Evolutionary conservation across 2,113 vertebrate species (phyloP).

Genomic region (Echinops telfairi): DNA sequence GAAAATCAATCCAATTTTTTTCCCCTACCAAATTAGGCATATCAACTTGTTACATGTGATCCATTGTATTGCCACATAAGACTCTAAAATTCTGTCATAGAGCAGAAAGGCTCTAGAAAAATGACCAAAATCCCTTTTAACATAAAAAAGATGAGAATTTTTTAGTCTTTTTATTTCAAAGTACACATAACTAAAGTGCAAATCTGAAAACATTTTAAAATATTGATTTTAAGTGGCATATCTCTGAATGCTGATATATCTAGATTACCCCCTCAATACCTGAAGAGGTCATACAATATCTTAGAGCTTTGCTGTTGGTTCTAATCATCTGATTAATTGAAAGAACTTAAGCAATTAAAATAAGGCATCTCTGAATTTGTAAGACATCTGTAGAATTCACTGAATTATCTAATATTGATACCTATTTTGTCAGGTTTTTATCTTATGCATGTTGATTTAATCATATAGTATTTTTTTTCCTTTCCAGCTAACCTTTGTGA

Average conservation of each 20-base stretch:
- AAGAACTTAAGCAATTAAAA: slow-evolving; percentile 13
- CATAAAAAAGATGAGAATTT: slow-evolving; percentile 24
- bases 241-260: background rate
- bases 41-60: background rate
- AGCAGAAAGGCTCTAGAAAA: background rate
- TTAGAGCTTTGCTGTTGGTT: slow-evolving; percentile 46
- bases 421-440: slow-evolving; percentile 32
- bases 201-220: slow-evolving; percentile 35
- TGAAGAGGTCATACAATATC: background rate
- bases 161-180: slow-evolving; percentile 58
- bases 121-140: background rate
- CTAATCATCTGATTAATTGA: background rate
- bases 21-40: background rate
- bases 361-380: slow-evolving; percentile 12
- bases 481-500: slow-evolving; percentile 10
- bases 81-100: background rate
- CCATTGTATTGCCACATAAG: background rate
- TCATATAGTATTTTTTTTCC: background rate
- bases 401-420: background rate
- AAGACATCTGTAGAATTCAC: background rate
- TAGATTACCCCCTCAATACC: background rate
- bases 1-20: slow-evolving; percentile 2
- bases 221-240: slow-evolving; percentile 16
- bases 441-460: background rate
- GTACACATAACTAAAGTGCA: background rate